Base-by-base conservation (phyloP, 2,113 vertebrate genomes). In the Tyrannus savana region DNA sequence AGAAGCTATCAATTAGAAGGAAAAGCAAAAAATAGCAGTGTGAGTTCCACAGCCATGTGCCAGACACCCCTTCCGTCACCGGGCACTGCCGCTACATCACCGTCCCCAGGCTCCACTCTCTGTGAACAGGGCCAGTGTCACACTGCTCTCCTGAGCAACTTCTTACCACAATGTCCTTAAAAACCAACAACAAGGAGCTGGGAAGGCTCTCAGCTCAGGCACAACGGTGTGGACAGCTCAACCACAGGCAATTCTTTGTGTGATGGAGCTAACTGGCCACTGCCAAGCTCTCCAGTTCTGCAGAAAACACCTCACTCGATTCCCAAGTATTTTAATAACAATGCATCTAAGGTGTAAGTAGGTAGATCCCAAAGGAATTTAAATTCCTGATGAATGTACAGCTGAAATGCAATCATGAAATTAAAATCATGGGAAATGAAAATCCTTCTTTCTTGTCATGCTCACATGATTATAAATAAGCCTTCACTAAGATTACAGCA, bases 1-100 rank as follows among this genome's bases (percentile, higher is more conserved):
- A 87, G 35, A 77, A 96, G 89, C n/a, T 82, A 91, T 13, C 86
- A 93, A 96, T 95, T 91, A 94, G 87, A 72, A 82, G 73, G 67
- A 76, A 64, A 89, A 59, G 27, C 18, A 71, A 42, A 67, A 94
- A 80, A 77, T n/a, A 93, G 77, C 87, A 74, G 56, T 37, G 69
- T 17, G 23, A 89, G 77, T 21, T 33, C 24, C 62, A 37, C 0
- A 84, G 87, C 77, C 89, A 8, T 37, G 93, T 73, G 94, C 56
- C 91, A 95, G 94, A 89, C 96, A 42, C 6, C 77, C 77, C 73
- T 84, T 76, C 93, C 80, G 0, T 67, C 80, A 81, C 35, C 82
- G 14, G 5, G 85, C 85, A 31, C 24, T 4, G 3, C 66, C 12
- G 2, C 8, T 27, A 33, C 14, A 3, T 3, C 2, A 31, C 52